phyloP scores from a whole-genome alignment of 2,113 vertebrate species.

The Anoplopoma fimbria region DNA sequence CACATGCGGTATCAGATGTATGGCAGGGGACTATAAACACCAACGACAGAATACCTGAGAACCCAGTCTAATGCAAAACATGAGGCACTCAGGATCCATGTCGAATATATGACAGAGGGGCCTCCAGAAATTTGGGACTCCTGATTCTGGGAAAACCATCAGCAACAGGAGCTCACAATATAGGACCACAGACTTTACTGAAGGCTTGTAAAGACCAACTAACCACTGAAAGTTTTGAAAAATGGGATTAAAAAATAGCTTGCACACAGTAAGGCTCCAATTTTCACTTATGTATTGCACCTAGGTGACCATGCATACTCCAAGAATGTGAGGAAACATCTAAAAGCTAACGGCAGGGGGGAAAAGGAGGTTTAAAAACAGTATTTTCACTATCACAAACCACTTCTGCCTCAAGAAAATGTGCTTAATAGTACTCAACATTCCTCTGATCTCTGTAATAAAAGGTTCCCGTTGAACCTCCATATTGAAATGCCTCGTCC shows the following conservation, averaged over 20 bases:
- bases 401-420: background rate
- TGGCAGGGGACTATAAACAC: constrained; percentile 4
- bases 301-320: too few relatives aligned
- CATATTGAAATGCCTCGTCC: constrained; percentile 51
- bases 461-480: constrained; percentile 31
- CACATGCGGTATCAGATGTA: constrained; percentile 34
- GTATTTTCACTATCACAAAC: background rate
- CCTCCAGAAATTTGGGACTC: background rate
- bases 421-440: background rate
- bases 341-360: background rate
- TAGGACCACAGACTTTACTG: constrained; percentile 21
- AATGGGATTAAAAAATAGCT: background rate
- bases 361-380: background rate
- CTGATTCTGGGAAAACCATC: background rate
- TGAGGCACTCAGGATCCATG: background rate
- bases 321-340: background rate
- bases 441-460: constrained; percentile 7
- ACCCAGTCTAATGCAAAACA: background rate
- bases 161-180: background rate
- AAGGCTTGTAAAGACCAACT: background rate
- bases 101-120: background rate
- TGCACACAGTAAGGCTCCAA: too few relatives aligned
- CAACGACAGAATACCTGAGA: background rate
- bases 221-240: background rate
- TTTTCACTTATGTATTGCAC: too few relatives aligned